Evolutionary conservation across 1,140 invertebrate genomes (phyloP).

Genomic region (Batillaria attramentaria): DNA sequence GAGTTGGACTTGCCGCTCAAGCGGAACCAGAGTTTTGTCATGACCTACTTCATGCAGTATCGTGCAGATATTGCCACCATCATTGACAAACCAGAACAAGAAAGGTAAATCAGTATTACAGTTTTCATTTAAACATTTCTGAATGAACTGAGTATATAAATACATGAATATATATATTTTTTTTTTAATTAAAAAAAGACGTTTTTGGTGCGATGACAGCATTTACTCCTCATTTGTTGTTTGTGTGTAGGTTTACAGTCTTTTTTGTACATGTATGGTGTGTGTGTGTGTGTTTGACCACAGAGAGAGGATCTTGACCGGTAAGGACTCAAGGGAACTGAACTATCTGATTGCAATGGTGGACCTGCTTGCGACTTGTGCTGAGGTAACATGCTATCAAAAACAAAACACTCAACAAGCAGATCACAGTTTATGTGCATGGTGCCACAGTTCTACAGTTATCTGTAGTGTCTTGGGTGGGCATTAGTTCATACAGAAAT

Average conservation of each 20-base stretch:
- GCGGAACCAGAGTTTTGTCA: conserved; percentile 69
- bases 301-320: conserved; percentile 54
- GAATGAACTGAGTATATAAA: background rate
- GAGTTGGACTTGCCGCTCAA: conserved; percentile 68
- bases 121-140: background rate
- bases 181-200: background rate
- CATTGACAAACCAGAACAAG: conserved; percentile 56
- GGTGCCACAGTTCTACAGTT: no score
- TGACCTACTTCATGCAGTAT: conserved; percentile 71
- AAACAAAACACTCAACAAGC: no score
- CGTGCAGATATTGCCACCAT: conserved; percentile 59
- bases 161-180: conserved; percentile 15
- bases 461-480: no score
- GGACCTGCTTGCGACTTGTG: conserved; percentile 67
- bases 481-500: background rate
- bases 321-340: conserved; percentile 50
- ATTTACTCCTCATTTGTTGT: no score
- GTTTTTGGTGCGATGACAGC: no score
- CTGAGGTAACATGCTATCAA: conserved; percentile 52
- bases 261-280: background rate
- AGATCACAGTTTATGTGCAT: no score
- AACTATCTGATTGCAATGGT: conserved; percentile 65
- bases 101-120: conserved; percentile 48
- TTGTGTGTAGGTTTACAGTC: background rate
- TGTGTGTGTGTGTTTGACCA: conserved; percentile 20